A percentile compares a stretch with the other conserved stretches of the same genome.
phyloP scores from a whole-genome alignment of 2,797 vertebrate species.

The Chaenodraco wilsoni region DNA sequence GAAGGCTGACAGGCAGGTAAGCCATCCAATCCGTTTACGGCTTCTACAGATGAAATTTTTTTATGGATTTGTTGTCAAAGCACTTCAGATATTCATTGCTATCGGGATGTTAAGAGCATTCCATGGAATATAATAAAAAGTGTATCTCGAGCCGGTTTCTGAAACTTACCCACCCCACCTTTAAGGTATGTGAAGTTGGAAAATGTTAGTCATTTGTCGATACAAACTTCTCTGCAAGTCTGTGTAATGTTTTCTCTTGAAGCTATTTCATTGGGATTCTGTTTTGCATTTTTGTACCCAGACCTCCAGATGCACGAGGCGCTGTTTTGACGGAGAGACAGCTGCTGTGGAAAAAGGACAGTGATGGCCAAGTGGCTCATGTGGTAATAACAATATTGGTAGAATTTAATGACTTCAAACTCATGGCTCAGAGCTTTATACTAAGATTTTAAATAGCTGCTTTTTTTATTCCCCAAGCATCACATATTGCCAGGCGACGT shows the following conservation, averaged over 20 bases:
- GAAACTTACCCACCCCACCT: too few species aligned
- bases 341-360: constrained; percentile 39
- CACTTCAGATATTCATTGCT: too few species aligned
- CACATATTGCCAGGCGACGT: constrained; percentile 34
- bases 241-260: constrained; percentile 23
- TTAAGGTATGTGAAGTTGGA: constrained; percentile 8
- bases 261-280: constrained; percentile 11
- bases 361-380: background rate
- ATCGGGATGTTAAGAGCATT: too few species aligned
- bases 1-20: too few species aligned
- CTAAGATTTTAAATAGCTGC: constrained; percentile 27
- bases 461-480: constrained; percentile 35
- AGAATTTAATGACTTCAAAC: constrained; percentile 26
- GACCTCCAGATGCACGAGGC: constrained; percentile 17
- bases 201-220: constrained; percentile 20
- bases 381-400: constrained; percentile 39
- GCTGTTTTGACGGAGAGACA: constrained; percentile 11
- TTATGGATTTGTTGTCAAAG: too few species aligned
- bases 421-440: constrained; percentile 31
- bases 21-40: too few species aligned
- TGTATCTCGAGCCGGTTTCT: too few species aligned
- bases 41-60: too few species aligned
- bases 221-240: constrained; percentile 27
- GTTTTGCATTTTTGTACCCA: constrained; percentile 15
- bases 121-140: too few species aligned